These are phyloP conservation scores for Tenthredo distinguenda DNA, from an alignment of 2,888 invertebrate species.

Conservation along the genomic window DNA sequence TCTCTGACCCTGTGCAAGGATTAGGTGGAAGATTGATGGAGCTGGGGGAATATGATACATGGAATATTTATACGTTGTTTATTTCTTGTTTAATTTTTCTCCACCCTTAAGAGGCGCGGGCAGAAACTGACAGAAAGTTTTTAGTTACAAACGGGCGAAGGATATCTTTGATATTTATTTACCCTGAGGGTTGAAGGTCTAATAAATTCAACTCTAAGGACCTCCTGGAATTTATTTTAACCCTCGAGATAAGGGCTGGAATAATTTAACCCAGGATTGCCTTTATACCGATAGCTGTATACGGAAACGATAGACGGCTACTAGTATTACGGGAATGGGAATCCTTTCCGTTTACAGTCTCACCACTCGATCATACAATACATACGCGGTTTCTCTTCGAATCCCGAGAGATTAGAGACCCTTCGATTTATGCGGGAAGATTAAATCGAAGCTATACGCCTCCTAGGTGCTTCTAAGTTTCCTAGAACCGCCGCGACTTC, in stretches of 20 bases:
- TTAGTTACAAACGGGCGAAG: constrained; percentile 46
- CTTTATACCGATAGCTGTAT: constrained; percentile 14
- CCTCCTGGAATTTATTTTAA: constrained; percentile 63
- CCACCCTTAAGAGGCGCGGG: neutral
- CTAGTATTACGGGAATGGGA: neutral
- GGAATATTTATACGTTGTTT: neutral
- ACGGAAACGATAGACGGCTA: neutral
- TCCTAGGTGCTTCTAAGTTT: neutral
- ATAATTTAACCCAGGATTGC: constrained; percentile 60
- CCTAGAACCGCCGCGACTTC: neutral
- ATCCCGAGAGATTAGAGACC: constrained; percentile 22
- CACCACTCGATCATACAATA: constrained; percentile 6
- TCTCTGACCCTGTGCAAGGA: neutral
- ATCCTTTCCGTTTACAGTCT: constrained; percentile 4
- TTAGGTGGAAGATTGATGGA: neutral
- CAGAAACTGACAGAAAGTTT: constrained; percentile 1
- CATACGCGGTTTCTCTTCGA: neutral
- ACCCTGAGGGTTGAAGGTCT: constrained; percentile 57
- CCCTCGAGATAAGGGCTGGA: constrained; percentile 64
- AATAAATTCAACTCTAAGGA: constrained; percentile 62
- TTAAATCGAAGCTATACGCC: neutral
- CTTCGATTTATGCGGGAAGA: constrained; percentile 39
- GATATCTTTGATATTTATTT: constrained; percentile 67
- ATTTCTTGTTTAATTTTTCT: neutral
- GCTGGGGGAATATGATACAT: neutral